Percentiles rank a stretch among this genome's conserved stretches.
Conservation (phyloP, 1,140 invertebrate species). For the Lasaia peninsularis region DNA sequence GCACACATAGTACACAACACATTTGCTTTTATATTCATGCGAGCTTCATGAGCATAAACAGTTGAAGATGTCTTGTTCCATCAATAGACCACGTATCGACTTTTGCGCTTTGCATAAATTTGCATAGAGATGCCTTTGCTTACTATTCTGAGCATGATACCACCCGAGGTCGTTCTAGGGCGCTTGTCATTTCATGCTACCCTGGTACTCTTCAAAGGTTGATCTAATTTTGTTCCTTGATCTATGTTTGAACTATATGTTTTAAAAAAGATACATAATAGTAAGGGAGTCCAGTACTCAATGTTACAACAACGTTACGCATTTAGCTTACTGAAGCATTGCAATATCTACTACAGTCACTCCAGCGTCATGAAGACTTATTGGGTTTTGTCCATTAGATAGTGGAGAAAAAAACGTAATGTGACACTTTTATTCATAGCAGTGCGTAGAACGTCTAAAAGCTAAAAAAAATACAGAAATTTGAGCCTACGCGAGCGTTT, state of each 20-base stretch:
- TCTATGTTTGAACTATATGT: not conserved
- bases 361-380: no score
- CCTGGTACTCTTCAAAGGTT: not conserved
- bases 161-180: conserved; percentile 23
- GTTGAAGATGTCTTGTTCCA: conserved; percentile 28
- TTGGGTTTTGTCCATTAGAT: no score
- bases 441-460: no score
- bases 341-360: no score
- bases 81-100: conserved; percentile 44
- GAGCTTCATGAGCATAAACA: conserved; percentile 6
- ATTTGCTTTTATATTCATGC: not conserved
- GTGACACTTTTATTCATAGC: no score
- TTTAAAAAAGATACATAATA: not conserved
- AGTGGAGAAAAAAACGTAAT: no score
- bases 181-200: not conserved
- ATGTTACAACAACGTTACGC: no score
- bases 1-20: not conserved
- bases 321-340: no score
- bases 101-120: conserved; percentile 56
- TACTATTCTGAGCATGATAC: conserved; percentile 36
- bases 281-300: no score
- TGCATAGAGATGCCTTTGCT: conserved; percentile 42
- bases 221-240: not conserved
- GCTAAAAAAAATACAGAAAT: no score
- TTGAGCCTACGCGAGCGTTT: no score